Evolutionary conservation across 2,888 invertebrate genomes (phyloP), one percentile per base, ranked within the genome.

Genomic region (Acanthococcus lagerstroemiae): DNA sequence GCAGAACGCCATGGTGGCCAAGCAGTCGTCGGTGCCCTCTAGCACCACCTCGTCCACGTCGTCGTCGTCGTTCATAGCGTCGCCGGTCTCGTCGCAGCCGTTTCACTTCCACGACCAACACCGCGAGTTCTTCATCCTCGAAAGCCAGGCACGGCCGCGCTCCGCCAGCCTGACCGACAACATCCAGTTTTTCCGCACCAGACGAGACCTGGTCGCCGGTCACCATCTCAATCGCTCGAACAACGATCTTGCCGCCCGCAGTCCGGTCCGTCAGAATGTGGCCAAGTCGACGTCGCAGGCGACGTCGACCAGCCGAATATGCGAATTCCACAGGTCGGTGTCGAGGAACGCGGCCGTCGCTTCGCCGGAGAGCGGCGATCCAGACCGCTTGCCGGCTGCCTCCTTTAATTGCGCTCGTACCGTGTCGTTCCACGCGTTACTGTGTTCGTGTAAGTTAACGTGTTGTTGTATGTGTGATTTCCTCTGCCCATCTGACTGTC

Each of bases 381-480:
- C 37, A 15, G 12, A 37, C 6, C 37, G 37, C 37, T 37, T 45
- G 46, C 46, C 17, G 19, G 4, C 19, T 45, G 4, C 46, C 17
- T 65, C 55, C 12, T 55, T 55, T 21, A 65, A 65, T 55, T 65
- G 65, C 21, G 65, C 65, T 21, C 65, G 65, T 46, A 55, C 55
- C 19, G 55, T 55, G 12, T 55, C 55, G 21, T 65, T 46, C 27
- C 65, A 65, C 46, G 55, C 55, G 55, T 26, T 55, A 37, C 55
- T 65, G 9, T 65, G 65, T 46, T 65, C 65, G 55, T 65, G 65
- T 55, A 37, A 55, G 65, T 55, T 65, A 44, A 55, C 55, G n/a
- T 82, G 82, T 78, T 82, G 82, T 76, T 82, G 82, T 77, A 80
- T 80, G 79, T 82, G 82, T 76, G 80, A 79, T 74, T 78, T 80